These are phyloP conservation scores for Polypterus senegalus DNA, from an alignment of 2,113 vertebrate species.

Conservation along the genomic window DNA sequence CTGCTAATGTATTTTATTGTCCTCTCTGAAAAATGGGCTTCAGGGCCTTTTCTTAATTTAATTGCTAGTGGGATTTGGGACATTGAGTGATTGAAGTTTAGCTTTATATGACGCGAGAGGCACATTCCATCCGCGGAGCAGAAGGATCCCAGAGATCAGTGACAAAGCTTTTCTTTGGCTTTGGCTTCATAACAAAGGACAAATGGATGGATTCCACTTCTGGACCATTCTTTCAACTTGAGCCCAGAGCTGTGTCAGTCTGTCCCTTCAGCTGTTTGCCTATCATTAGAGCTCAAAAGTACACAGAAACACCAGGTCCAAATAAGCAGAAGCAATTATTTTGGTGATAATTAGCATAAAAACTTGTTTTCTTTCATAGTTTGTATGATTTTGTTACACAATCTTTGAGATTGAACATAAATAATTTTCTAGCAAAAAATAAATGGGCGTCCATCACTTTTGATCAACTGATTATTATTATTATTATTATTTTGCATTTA, in stretches of 20 bases:
- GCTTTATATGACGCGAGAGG: conserved; percentile 2
- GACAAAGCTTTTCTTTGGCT: conserved; percentile 12
- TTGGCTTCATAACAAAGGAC: conserved; percentile 10
- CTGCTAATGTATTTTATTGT: neutral
- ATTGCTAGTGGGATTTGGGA: conserved; percentile 8
- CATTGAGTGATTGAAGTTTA: conserved; percentile 1
- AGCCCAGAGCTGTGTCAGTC: conserved; percentile 4
- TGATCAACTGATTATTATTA: no score
- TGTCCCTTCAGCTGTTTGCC: conserved; percentile 2
- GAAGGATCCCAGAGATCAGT: conserved; percentile 15
- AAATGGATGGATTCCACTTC: conserved; percentile 22
- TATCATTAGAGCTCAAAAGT: conserved; percentile 6
- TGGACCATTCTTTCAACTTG: conserved; percentile 11
- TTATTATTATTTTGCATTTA: no score
- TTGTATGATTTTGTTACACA: no score
- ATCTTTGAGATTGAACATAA: no score
- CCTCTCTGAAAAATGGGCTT: neutral
- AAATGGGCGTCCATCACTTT: no score
- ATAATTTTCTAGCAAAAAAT: no score
- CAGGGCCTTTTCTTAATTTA: neutral
- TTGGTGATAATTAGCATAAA: no score
- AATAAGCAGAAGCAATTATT: no score
- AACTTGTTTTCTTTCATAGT: no score
- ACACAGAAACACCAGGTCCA: neutral
- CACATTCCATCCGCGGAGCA: conserved; percentile 13